Evolutionary conservation across 2,888 invertebrate genomes (phyloP).

Genomic region (Ennomos quercinarius): DNA sequence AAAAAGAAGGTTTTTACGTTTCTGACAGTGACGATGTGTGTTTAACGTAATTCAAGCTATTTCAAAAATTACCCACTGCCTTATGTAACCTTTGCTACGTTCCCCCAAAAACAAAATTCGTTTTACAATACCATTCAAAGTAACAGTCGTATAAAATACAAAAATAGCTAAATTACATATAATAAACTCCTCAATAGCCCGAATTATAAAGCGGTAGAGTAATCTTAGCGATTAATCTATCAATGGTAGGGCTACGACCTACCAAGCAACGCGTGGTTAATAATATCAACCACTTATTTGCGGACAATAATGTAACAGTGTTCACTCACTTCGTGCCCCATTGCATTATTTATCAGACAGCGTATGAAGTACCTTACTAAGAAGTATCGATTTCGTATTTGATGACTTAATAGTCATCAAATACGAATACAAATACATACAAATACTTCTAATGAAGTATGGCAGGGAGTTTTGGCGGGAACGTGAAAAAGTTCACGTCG

Average conservation of each 20-base stretch:
- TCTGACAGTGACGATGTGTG: too few species aligned
- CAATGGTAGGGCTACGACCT: constrained; percentile 24
- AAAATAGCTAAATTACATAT: constrained; percentile 40
- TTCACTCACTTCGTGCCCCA: constrained; percentile 13
- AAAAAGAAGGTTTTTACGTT: too few species aligned
- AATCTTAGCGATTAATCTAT: constrained; percentile 38
- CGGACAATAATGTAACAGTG: constrained; percentile 20
- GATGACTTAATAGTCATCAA: too few species aligned
- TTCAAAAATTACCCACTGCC: background rate
- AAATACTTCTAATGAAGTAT: too few species aligned
- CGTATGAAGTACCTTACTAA: background rate
- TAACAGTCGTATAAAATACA: constrained; percentile 33
- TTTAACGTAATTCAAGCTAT: too few species aligned
- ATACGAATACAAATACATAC: too few species aligned
- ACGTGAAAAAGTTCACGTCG: too few species aligned
- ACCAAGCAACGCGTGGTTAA: constrained; percentile 21
- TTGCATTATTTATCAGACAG: constrained; percentile 21
- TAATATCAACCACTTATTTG: constrained; percentile 21
- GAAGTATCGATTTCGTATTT: constrained; percentile 1
- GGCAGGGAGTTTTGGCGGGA: too few species aligned
- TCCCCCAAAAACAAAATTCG: constrained; percentile 11
- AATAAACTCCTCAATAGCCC: constrained; percentile 38
- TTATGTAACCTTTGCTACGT: constrained; percentile 3
- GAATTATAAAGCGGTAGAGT: constrained; percentile 35
- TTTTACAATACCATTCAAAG: constrained; percentile 29